Evolutionary conservation across 2,888 invertebrate species (phyloP).

Genomic region (Auanema freiburgensis): DNA sequence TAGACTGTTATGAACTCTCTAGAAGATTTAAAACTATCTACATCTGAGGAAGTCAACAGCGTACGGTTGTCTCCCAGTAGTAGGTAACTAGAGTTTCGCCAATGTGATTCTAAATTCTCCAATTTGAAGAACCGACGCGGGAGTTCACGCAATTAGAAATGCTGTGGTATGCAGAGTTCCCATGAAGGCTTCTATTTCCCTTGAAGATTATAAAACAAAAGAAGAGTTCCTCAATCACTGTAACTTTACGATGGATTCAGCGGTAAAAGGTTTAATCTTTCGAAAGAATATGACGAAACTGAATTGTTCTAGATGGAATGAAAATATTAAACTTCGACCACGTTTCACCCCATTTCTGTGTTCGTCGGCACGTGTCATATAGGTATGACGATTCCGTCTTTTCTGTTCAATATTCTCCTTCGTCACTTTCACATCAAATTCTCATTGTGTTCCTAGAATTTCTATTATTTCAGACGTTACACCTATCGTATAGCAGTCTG

Average conservation of each 20-base stretch:
- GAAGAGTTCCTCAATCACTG: conserved; percentile 24
- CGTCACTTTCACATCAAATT: not conserved
- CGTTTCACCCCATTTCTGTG: conserved; percentile 53
- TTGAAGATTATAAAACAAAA: conserved; percentile 22
- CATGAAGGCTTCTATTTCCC: conserved; percentile 15
- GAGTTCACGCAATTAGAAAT: conserved; percentile 49
- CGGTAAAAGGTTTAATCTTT: conserved; percentile 14
- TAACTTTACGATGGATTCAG: conserved; percentile 14
- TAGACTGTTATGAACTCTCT: conserved; percentile 14
- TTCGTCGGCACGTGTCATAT: conserved; percentile 45
- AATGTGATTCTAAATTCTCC: not conserved
- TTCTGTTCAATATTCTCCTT: not conserved
- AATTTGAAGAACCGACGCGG: conserved; percentile 39
- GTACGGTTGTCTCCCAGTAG: conserved; percentile 27
- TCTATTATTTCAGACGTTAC: conserved; percentile 38
- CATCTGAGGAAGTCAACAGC: not conserved
- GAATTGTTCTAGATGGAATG: conserved; percentile 11
- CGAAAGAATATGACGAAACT: not conserved
- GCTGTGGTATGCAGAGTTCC: conserved; percentile 38
- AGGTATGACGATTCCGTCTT: conserved; percentile 23
- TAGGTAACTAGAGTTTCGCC: conserved; percentile 11
- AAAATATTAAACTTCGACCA: conserved; percentile 41
- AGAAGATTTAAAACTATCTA: conserved; percentile 17
- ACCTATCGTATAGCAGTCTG: conserved; percentile 52
- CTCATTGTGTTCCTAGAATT: not conserved